Base-by-base conservation (phyloP, 2,888 invertebrate genomes). In the Pyrocoelia pectoralis region DNA sequence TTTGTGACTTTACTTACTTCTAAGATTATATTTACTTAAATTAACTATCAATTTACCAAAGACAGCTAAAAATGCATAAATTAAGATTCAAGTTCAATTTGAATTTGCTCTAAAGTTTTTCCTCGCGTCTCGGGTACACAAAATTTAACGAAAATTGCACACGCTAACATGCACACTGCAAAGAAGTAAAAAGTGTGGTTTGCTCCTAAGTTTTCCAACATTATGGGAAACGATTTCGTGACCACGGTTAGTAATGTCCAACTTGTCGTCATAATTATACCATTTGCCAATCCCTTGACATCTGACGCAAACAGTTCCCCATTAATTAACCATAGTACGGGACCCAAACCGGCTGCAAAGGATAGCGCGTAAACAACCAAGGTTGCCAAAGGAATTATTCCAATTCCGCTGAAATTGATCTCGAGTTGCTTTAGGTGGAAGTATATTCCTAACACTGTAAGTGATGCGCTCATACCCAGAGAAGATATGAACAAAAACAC, bases 401-500 rank as follows among this genome's bases (percentile, higher is more conserved):
- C 55, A n/a, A 69, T 55, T 2, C 66, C 66, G 5, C 19, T 10
- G 24, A 67, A 61, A 33, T 48, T n/a, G 48, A 64, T 12, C 10
- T 28, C 12, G 5, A 10, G 5, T 0, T 41, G 12, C 17, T 60
- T 51, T 2, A 64, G 24, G 15, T 43, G 46, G 29, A 64, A 64
- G 40, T 60, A 60, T 4, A 54, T 9, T 9, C 56, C 64, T 12
- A 64, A 53, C 3, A 24, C 10, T 1, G 52, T 38, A 1, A 64
- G 18, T 12, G 59, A 53, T 1, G 68, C n/a, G 14, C 58, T 57
- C 8, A 55, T 60, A 1, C 66, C 57, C 1, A 60, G 17, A 4
- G 58, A 10, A n/a, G 65, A 65, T 5, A 65, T 28, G 12, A 54
- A 61, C 1, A 65, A 28, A 13, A 61, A 55, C 5, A 90, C 85